These are phyloP conservation scores for Perizoma affinitatum DNA, from an alignment of 2,888 invertebrate species.

Conservation along the genomic window DNA sequence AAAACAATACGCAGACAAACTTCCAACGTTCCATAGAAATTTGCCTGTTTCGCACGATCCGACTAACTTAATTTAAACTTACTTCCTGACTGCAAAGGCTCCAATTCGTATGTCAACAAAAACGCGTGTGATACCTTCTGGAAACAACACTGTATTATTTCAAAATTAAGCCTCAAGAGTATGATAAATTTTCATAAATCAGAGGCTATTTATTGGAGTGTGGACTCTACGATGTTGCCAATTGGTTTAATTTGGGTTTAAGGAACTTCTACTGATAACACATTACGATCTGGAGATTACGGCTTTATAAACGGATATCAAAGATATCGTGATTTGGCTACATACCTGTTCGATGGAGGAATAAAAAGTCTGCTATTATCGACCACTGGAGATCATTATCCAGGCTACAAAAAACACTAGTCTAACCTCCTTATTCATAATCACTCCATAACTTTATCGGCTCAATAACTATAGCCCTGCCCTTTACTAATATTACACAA, in stretches of 20 bases:
- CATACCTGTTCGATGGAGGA: conserved; percentile 49
- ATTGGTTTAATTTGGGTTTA: conserved; percentile 76
- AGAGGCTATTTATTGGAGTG: conserved; percentile 80
- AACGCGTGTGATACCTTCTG: conserved; percentile 52
- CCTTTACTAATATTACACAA: too few relatives aligned
- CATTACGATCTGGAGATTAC: conserved; percentile 58
- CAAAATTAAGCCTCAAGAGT: conserved; percentile 83
- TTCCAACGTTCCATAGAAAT: conserved; percentile 56
- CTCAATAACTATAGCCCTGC: too few relatives aligned
- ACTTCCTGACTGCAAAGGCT: conserved; percentile 59
- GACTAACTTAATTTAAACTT: conserved; percentile 50
- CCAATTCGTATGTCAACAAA: conserved; percentile 55
- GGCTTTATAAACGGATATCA: conserved; percentile 67
- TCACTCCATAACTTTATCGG: too few relatives aligned
- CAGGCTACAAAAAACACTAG: conserved; percentile 2
- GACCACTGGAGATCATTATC: conserved; percentile 49
- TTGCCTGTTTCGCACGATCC: conserved; percentile 26
- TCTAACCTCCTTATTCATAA: too few relatives aligned
- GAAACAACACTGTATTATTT: conserved; percentile 64
- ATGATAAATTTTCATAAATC: conserved; percentile 84
- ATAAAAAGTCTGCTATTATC: conserved; percentile 59
- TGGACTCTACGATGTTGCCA: conserved; percentile 79
- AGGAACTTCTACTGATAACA: conserved; percentile 61
- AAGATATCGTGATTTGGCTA: conserved; percentile 61
- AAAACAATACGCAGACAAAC: conserved; percentile 85